phyloP scores from a whole-genome alignment of 2,888 invertebrate species.

The Acanthacorydalis orientalis region DNA sequence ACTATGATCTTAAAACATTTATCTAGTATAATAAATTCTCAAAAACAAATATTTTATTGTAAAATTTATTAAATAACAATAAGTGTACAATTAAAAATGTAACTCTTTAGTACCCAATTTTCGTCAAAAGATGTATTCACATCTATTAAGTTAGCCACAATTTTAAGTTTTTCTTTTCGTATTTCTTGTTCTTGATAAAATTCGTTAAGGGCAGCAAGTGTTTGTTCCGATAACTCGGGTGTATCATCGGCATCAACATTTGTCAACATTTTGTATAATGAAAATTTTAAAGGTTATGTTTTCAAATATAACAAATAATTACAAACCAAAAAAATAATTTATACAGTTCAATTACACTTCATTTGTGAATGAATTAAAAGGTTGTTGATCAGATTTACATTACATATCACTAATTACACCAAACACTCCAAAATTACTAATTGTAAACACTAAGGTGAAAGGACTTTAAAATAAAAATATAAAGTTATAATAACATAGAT shows the following conservation, averaged over 20 bases:
- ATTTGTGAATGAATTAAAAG: no score
- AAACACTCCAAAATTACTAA: no score
- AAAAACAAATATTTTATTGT: no score
- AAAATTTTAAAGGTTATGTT: no score
- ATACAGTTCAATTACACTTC: no score
- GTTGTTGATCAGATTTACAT: no score
- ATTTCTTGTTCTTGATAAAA: slow-evolving; percentile 57
- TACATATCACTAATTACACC: no score
- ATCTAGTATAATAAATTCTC: background rate
- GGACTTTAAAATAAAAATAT: no score
- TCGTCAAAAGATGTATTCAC: slow-evolving; percentile 43
- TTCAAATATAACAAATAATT: no score
- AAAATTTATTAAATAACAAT: background rate
- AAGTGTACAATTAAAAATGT: background rate
- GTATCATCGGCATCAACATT: slow-evolving; percentile 39
- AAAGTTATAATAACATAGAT: no score
- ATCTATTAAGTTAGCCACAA: slow-evolving; percentile 11
- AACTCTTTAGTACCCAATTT: slow-evolving; percentile 52
- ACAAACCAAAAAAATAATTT: no score
- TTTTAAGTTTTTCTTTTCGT: slow-evolving; percentile 30
- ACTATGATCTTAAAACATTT: background rate
- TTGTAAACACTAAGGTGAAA: no score
- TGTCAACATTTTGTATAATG: background rate
- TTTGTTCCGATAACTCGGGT: slow-evolving; percentile 47
- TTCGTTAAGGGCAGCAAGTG: slow-evolving; percentile 57